Percentiles rank a stretch among this genome's conserved stretches.
Conservation (phyloP, 2,888 invertebrate species). For the Pachydiplax longipennis region DNA sequence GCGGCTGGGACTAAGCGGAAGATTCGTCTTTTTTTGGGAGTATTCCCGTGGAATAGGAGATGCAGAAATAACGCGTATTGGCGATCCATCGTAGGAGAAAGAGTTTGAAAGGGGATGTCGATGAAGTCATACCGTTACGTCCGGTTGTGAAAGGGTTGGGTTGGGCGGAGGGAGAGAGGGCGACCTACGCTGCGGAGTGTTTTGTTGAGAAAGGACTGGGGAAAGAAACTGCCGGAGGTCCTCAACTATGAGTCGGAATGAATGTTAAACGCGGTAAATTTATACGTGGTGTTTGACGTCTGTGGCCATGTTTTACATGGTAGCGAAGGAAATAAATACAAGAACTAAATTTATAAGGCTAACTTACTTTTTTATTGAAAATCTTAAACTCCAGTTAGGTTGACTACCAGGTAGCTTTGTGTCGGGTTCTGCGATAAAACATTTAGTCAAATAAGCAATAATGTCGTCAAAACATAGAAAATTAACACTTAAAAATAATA, state of each 20-base stretch:
- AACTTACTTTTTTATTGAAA: not conserved
- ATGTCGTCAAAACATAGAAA: no score
- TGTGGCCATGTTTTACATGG: not conserved
- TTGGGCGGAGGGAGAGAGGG: not conserved
- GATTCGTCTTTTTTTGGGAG: not conserved
- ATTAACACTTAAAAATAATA: no score
- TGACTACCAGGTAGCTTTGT: no score
- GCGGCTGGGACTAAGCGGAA: not conserved
- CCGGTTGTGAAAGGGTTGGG: not conserved
- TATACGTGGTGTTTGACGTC: not conserved
- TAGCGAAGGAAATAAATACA: not conserved
- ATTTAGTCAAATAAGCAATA: no score
- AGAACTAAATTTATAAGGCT: not conserved
- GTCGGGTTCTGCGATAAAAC: no score
- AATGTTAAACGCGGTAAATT: not conserved
- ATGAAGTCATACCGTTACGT: not conserved
- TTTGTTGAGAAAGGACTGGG: conserved; percentile 26
- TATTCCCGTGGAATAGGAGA: no score
- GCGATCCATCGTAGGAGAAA: not conserved
- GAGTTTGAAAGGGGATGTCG: not conserved
- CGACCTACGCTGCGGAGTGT: not conserved
- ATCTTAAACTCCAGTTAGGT: no score
- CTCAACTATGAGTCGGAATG: not conserved
- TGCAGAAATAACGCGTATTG: not conserved
- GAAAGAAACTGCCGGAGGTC: not conserved